Base-by-base conservation (phyloP, 2,797 vertebrate genomes). In the Prunella strophiata region DNA sequence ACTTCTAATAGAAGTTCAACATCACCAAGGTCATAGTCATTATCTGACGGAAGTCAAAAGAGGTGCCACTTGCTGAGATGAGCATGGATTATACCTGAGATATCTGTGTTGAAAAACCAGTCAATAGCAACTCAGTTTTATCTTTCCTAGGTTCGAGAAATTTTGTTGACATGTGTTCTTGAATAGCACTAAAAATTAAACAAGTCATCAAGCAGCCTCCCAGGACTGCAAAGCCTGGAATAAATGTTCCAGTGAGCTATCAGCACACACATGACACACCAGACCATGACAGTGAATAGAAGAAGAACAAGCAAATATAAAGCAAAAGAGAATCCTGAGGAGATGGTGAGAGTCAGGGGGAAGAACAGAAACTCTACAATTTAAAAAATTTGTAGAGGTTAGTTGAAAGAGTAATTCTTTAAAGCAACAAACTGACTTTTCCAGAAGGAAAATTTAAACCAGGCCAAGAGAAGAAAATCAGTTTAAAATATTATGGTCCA, bases 151-250 rank as follows among this genome's bases (percentile, higher is more conserved):
- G 45, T 95, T 95, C 73, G 97, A 86, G 86, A 91, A 96, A 96
- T 96, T 97, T 96, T 97, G 89, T 96, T 97, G 93, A 95, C 50
- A 94, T 85, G 43, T 4, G 17, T 96, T 88, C 85, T 96, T 97
- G 83, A 97, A 89, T 96, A 97, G 91, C 82, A 95, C 87, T 89
- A 94, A 78, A 94, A 97, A 95, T 96, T 97, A 96, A 88, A 96
- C 71, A 96, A 97, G 96, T 88, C 76, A 97, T 95, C 84, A 97
- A 97, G 84, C 42, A 27, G 11, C 45, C 96, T 97, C 85, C 84
- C 86, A 93, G 77, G 83, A 48, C 89, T 92, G 85, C 73, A 94
- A 95, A 94, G 94, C 94, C 65, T 72, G 66, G 48, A 92, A 93
- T 43, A 93, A 97, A 91, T 81, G 38, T 94, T 96, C 72, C 73